Conservation (phyloP, 2,113 vertebrate genomes). For the Anas platyrhynchos region DNA sequence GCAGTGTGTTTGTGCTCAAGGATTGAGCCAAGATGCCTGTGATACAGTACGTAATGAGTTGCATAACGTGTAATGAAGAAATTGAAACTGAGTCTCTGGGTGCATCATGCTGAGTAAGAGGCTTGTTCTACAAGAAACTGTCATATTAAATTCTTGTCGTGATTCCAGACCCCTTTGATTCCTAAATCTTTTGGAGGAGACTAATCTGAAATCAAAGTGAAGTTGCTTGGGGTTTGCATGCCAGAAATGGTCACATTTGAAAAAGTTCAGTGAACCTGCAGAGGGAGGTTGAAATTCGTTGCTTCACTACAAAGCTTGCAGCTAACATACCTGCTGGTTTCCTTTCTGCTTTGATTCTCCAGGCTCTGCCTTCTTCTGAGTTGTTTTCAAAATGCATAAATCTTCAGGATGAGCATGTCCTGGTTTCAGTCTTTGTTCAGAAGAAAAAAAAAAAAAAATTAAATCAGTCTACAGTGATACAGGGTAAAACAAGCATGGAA, state of each 20-base stretch:
- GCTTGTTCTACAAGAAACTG: conserved; percentile 87
- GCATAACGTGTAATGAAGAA: conserved; percentile 73
- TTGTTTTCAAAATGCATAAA: conserved; percentile 54
- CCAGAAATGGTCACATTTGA: conserved; percentile 86
- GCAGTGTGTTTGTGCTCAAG: conserved; percentile 38
- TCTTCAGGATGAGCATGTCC: conserved; percentile 52
- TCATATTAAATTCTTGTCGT: conserved; percentile 88
- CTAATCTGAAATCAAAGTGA: conserved; percentile 86
- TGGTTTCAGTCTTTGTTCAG: conserved; percentile 22
- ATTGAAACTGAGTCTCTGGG: conserved; percentile 64
- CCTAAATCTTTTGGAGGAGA: conserved; percentile 83
- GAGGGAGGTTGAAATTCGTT: conserved; percentile 82
- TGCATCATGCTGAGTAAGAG: conserved; percentile 79
- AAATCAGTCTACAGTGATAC: not conserved
- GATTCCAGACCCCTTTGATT: conserved; percentile 85
- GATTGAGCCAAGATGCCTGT: conserved; percentile 70
- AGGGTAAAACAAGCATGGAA: not conserved
- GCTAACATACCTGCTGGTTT: conserved; percentile 74
- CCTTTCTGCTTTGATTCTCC: conserved; percentile 69
- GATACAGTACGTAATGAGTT: conserved; percentile 56
- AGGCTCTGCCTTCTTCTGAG: conserved; percentile 58
- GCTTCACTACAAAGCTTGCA: conserved; percentile 70
- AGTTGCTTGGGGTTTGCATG: conserved; percentile 78
- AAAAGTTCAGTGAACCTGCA: conserved; percentile 84
- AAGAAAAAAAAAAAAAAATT: not conserved